These are phyloP conservation scores for Piaya cayana DNA, from an alignment of 2,113 vertebrate species.

Conservation along the genomic window DNA sequence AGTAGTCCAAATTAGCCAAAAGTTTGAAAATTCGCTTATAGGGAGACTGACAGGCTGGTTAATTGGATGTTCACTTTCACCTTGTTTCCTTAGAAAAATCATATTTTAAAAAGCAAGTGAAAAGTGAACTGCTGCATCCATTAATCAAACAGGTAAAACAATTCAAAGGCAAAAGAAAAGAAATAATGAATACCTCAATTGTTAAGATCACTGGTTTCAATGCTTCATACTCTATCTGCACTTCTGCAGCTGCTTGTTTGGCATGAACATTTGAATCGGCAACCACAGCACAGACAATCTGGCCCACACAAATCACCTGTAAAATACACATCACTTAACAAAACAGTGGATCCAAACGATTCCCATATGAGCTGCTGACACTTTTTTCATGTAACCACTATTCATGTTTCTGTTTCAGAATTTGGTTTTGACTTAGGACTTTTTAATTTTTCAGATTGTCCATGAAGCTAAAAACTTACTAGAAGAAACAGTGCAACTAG, in stretches of 20 bases:
- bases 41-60: neutral
- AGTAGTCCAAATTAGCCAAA: neutral
- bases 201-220: constrained; percentile 76
- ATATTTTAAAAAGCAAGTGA: neutral
- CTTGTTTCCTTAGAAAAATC: neutral
- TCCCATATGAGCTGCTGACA: neutral
- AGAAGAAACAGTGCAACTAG: neutral
- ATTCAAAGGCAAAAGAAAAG: neutral
- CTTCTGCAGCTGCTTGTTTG: constrained; percentile 67
- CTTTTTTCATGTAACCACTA: neutral
- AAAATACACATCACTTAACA: neutral
- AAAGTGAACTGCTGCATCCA: neutral
- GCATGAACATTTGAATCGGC: constrained; percentile 73
- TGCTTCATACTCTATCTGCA: constrained; percentile 74
- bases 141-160: neutral
- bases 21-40: neutral
- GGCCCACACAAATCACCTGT: constrained; percentile 78
- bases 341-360: neutral
- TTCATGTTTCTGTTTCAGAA: neutral
- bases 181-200: constrained; percentile 61
- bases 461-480: neutral
- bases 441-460: neutral
- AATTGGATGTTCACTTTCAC: neutral
- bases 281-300: constrained; percentile 76
- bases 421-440: neutral